Evolutionary conservation across 2,888 invertebrate species (phyloP), one percentile per base, ranked within the genome.

Genomic region (Baronia brevicornis): DNA sequence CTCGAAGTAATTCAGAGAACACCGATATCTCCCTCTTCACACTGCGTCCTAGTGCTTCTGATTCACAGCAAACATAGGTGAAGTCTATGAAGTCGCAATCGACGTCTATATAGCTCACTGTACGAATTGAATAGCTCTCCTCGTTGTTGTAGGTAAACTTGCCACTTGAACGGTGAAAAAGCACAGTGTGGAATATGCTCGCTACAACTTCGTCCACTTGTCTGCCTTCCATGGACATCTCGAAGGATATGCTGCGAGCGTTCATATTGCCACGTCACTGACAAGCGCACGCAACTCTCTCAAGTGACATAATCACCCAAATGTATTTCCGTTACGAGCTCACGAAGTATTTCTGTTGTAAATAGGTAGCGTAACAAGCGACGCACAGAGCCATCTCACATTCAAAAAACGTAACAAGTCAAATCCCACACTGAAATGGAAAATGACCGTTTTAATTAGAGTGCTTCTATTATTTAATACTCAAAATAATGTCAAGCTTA

Each of bases 41-140:
- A 46, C 85, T 90, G 52, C 88, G 89, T 42, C 90, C 90, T 23
- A 95, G 85, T 30, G 85, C 85, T n/a, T 90, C 88, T 15, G 96
- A 97, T 44, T 94, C 92, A 79, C 96, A 96, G 70, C 96, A 93
- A 12, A 96, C 98, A 79, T 98, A 98, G 4, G 98, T 98, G 68
- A 98, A 92, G 79, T 98, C 98, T 56, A 99, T 93, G 68, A 96
- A 97, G 75, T 98, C 96, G 85, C 98, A 99, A 75, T 97, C 96
- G 18, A 98, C 95, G 75, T 99, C 99, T 49, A 94, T 92, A 63
- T 96, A 95, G 44, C 98, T 97, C 32, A 99, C 90, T 1, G 97
- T 95, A 28, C 98, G 97, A 51, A 98, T 94, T 10, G 96, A 95
- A 77, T 98, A 99, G 74, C 93, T 95, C 55, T 93, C 94, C 75